Conservation (phyloP, 2,113 vertebrate species). For the Cathartes aura region DNA sequence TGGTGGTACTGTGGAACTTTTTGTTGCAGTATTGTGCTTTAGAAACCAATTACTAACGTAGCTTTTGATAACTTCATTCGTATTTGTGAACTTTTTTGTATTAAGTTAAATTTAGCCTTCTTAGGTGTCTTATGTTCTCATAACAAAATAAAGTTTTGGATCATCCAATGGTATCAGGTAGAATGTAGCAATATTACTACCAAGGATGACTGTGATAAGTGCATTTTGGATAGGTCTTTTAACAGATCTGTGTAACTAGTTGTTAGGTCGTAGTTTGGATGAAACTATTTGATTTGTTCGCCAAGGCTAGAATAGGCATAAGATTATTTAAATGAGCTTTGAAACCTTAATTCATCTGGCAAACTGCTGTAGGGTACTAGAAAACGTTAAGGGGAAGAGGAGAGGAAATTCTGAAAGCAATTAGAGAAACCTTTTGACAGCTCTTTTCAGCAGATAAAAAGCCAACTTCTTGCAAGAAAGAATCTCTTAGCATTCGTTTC, state of each 20-base stretch:
- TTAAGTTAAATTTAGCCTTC: not conserved
- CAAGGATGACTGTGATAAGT: not conserved
- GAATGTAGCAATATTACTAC: not conserved
- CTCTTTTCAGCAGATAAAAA: slow-evolving; percentile 69
- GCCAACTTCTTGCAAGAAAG: slow-evolving; percentile 19
- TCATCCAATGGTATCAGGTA: not conserved
- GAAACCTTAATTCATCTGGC: slow-evolving; percentile 52
- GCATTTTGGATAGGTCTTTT: not conserved
- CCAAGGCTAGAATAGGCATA: slow-evolving; percentile 5
- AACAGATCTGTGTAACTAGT: not conserved
- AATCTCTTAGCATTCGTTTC: not conserved
- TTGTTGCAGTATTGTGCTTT: not conserved
- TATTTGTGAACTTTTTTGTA: not conserved
- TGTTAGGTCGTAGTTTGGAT: slow-evolving; percentile 13
- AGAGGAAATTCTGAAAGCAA: slow-evolving; percentile 58
- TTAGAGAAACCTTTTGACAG: slow-evolving; percentile 63
- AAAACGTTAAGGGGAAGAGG: not conserved
- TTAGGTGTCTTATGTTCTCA: not conserved
- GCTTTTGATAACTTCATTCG: not conserved
- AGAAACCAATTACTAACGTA: not conserved
- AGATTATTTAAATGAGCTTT: slow-evolving; percentile 65
- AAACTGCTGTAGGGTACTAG: not conserved
- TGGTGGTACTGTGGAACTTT: not conserved
- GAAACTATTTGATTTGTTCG: slow-evolving; percentile 10
- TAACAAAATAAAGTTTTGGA: not conserved